phyloP scores from a whole-genome alignment of 2,113 vertebrate genomes.

The Tachuris rubrigastra region DNA sequence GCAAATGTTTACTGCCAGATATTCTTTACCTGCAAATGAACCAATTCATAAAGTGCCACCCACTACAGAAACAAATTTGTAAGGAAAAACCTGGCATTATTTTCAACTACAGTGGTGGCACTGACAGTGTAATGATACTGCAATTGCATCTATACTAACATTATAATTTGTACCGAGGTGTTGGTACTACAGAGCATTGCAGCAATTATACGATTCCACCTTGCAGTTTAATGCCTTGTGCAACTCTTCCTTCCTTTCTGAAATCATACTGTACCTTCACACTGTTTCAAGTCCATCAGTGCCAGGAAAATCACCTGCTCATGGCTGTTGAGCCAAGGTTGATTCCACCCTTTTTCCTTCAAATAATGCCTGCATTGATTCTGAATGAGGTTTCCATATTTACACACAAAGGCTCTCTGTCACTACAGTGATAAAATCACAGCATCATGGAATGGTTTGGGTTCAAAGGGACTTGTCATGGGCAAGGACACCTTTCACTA shows the following conservation, averaged over 20 bases:
- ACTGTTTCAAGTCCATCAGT: not conserved
- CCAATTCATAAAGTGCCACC: not conserved
- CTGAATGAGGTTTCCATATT: not conserved
- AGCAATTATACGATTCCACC: not conserved
- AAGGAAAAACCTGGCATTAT: not conserved
- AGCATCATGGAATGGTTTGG: not conserved
- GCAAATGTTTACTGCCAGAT: not conserved
- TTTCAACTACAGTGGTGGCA: not conserved
- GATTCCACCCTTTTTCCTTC: not conserved
- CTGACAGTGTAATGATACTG: constrained; percentile 7
- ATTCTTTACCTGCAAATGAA: not conserved
- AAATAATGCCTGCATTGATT: not conserved
- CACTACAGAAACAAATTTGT: not conserved
- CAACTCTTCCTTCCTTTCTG: not conserved
- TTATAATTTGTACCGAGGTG: constrained; percentile 14
- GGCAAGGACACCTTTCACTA: not conserved
- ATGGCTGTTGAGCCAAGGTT: not conserved
- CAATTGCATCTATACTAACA: not conserved
- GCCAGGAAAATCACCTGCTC: not conserved
- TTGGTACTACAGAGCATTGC: constrained; percentile 18
- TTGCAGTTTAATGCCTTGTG: not conserved
- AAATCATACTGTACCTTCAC: not conserved
- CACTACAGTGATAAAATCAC: not conserved
- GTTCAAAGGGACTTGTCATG: not conserved
- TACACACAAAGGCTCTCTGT: not conserved